Conservation (phyloP, 2,888 invertebrate genomes). For the Leuctra nigra region DNA sequence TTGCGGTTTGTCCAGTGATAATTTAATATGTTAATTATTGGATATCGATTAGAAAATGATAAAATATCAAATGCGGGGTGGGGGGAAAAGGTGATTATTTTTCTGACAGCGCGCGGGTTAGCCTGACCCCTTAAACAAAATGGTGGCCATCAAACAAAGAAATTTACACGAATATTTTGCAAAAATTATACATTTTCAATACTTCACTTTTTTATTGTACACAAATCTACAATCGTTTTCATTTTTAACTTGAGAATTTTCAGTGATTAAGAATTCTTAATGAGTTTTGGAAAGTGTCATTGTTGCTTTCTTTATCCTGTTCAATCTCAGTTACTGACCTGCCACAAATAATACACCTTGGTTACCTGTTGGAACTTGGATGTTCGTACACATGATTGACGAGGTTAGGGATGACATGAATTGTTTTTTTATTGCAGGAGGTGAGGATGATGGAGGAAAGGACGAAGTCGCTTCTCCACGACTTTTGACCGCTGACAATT, state of each 20-base stretch:
- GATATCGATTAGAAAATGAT: slow-evolving; percentile 24
- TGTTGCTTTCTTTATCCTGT: too few species aligned
- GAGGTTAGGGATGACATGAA: too few species aligned
- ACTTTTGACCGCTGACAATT: slow-evolving; percentile 52
- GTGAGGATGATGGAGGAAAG: slow-evolving; percentile 66
- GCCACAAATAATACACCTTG: too few species aligned
- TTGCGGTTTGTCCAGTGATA: neutral
- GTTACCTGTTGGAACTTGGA: too few species aligned
- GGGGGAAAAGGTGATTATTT: slow-evolving; percentile 46
- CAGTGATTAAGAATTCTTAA: too few species aligned
- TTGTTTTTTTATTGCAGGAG: slow-evolving; percentile 42
- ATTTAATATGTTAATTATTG: slow-evolving; percentile 10
- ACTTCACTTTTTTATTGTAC: slow-evolving; percentile 26
- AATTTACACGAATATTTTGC: slow-evolving; percentile 55
- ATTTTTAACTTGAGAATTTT: too few species aligned
- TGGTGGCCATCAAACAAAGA: slow-evolving; percentile 72
- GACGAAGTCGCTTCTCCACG: slow-evolving; percentile 43
- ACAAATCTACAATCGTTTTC: neutral
- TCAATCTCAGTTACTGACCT: too few species aligned
- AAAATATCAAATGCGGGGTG: slow-evolving; percentile 28
- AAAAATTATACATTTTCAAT: slow-evolving; percentile 28
- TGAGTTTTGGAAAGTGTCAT: too few species aligned
- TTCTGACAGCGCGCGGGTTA: slow-evolving; percentile 54
- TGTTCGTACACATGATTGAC: too few species aligned
- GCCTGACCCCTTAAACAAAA: slow-evolving; percentile 68